A percentile compares a stretch with the other conserved stretches of the same genome.
Evolutionary conservation across 92 coral and sea anemone species (phyloP).

Genomic region (Palythoa grandiflora): DNA sequence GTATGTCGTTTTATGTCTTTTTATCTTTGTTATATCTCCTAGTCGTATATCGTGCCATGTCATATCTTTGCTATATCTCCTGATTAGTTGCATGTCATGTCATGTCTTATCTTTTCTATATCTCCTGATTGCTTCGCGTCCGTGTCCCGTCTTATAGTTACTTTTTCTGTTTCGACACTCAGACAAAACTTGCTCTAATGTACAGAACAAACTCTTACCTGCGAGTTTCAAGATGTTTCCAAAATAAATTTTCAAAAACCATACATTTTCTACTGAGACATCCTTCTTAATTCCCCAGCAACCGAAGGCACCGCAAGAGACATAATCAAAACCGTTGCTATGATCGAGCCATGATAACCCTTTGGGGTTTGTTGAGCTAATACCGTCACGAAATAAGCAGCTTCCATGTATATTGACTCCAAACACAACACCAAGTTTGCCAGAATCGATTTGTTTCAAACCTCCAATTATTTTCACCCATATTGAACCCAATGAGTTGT

Average conservation of each 20-base stretch:
- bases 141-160: no score
- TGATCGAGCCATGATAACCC: neutral
- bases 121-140: no score
- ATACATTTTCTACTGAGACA: neutral
- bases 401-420: neutral
- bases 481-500: neutral
- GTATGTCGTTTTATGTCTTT: no score
- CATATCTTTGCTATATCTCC: no score
- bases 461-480: neutral
- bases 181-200: no score
- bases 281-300: neutral
- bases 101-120: no score
- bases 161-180: no score
- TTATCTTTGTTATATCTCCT: no score
- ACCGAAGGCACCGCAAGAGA: constrained; percentile 10
- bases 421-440: neutral
- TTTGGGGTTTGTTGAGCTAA: neutral
- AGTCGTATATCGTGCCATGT: no score
- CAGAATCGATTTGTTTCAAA: neutral
- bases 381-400: neutral
- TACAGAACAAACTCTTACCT: neutral
- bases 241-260: neutral
- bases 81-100: no score
- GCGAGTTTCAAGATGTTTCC: neutral
- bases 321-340: neutral